phyloP scores from a whole-genome alignment of 2,888 invertebrate genomes.

The Plemyria rubiginata region DNA sequence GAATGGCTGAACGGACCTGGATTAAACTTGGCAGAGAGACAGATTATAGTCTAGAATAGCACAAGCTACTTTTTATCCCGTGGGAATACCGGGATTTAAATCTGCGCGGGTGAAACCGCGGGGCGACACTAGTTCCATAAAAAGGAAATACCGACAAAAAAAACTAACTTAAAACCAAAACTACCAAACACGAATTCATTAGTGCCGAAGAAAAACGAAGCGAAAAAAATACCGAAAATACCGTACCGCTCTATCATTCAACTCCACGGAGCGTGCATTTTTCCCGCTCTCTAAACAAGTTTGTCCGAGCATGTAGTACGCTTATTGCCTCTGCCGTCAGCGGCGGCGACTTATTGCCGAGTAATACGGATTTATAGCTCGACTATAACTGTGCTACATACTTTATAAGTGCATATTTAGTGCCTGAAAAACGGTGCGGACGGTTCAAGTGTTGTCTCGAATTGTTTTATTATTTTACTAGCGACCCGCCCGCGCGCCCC shows the following conservation, averaged over 20 bases:
- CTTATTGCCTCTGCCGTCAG: slow-evolving; percentile 30
- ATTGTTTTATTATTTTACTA: too few species aligned
- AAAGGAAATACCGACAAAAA: neutral
- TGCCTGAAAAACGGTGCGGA: slow-evolving; percentile 19
- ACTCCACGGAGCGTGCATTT: slow-evolving; percentile 26
- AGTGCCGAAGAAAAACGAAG: slow-evolving; percentile 12
- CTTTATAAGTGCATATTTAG: slow-evolving; percentile 33
- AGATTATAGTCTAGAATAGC: too few species aligned
- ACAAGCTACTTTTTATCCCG: too few species aligned
- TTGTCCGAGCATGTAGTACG: slow-evolving; percentile 22
- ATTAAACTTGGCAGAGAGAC: too few species aligned
- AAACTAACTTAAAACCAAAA: slow-evolving; percentile 16
- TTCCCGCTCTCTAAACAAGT: slow-evolving; percentile 26
- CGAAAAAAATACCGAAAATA: slow-evolving; percentile 10
- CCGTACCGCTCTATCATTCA: slow-evolving; percentile 23
- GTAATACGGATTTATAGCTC: slow-evolving; percentile 45
- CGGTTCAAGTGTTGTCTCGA: slow-evolving; percentile 2
- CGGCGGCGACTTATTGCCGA: slow-evolving; percentile 41
- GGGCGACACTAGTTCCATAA: neutral
- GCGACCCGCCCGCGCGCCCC: too few species aligned
- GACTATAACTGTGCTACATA: slow-evolving; percentile 33
- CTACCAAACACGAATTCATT: slow-evolving; percentile 7
- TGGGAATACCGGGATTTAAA: too few species aligned
- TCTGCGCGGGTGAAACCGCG: too few species aligned
- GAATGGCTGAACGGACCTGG: too few species aligned